phyloP scores from a whole-genome alignment of 2,888 invertebrate species.

The Rapana venosa region DNA sequence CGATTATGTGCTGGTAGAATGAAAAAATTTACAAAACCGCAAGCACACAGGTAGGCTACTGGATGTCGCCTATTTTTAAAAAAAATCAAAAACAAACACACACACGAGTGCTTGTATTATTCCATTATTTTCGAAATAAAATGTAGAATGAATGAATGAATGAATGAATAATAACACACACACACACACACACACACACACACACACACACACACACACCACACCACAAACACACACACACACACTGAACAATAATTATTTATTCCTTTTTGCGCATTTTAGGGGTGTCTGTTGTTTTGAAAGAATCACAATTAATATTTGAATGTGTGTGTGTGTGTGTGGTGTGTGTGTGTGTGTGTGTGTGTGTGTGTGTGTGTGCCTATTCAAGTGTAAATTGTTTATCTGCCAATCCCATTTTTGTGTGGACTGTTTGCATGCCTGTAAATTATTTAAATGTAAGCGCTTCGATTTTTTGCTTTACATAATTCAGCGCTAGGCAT shows the following conservation, averaged over 20 bases:
- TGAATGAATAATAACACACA: no score
- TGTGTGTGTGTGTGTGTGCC: not conserved
- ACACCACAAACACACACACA: not conserved
- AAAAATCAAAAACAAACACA: not conserved
- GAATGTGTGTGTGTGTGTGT: not conserved
- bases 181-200: conserved; percentile 35
- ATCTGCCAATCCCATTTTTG: not conserved
- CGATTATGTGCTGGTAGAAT: no score
- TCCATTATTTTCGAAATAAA: no score
- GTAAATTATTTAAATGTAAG: not conserved
- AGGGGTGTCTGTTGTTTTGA: no score
- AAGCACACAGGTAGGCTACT: no score
- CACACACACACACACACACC: conserved; percentile 19
- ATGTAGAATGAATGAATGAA: no score
- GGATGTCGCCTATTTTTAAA: no score
- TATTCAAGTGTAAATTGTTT: not conserved
- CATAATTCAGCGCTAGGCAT: not conserved
- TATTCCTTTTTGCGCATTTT: no score
- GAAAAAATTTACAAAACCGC: not conserved
- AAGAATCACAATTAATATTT: no score
- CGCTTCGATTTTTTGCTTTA: not conserved
- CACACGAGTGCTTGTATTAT: not conserved
- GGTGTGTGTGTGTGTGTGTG: not conserved
- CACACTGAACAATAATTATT: not conserved
- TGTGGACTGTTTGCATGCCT: not conserved